Evolutionary conservation across 2,113 vertebrate species (phyloP).

Genomic region (pig (Sus scrofa)): T2T-Sscrofa CM000816.6:67992501-67993000

Average conservation of each 20-base stretch:
- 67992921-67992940: neutral
- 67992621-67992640: neutral
- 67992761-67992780: neutral
- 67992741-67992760: neutral
- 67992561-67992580: neutral
- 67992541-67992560: neutral
- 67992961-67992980: neutral
- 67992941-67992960: neutral
- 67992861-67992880: neutral
- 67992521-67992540: neutral
- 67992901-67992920: neutral
- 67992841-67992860: neutral
- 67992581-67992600: neutral
- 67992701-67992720: neutral
- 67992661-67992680: neutral
- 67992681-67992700: neutral
- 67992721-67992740: neutral
- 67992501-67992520: neutral
- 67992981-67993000: neutral
- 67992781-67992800: neutral
- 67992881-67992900: neutral
- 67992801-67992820: neutral
- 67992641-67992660: neutral
- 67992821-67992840: neutral
- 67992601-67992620: neutral